Conservation (phyloP, 2,888 invertebrate species). For the Malachius bipustulatus region DNA sequence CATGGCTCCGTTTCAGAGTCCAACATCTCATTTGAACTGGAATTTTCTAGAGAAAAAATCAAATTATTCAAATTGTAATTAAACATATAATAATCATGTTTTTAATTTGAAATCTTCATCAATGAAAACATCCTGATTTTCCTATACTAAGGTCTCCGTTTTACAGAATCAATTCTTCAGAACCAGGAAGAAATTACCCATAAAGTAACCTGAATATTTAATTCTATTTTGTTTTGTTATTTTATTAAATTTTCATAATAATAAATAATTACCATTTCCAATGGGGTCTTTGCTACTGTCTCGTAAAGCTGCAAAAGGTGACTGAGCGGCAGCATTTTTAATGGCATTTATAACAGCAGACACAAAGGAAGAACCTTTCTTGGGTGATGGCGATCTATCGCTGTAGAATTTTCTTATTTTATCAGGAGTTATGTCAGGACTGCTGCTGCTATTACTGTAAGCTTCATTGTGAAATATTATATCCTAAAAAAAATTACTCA, state of each 20-base stretch:
- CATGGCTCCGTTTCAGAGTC: constrained; percentile 77
- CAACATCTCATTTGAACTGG: constrained; percentile 63
- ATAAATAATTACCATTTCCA: constrained; percentile 30
- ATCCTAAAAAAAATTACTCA: too few relatives aligned
- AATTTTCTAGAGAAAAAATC: constrained; percentile 45
- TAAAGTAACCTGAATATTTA: too few relatives aligned
- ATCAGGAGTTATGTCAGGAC: constrained; percentile 55
- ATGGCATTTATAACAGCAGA: constrained; percentile 63
- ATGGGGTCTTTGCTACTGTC: constrained; percentile 31
- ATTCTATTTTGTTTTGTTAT: too few relatives aligned
- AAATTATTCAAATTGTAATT: too few relatives aligned
- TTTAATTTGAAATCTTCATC: too few relatives aligned
- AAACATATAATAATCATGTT: too few relatives aligned
- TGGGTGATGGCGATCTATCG: constrained; percentile 43
- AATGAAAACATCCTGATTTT: too few relatives aligned
- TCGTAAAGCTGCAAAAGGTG: constrained; percentile 24
- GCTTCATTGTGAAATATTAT: constrained; percentile 70
- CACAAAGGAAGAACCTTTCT: constrained; percentile 54
- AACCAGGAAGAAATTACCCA: too few relatives aligned
- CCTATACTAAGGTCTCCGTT: too few relatives aligned
- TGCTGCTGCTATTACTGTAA: constrained; percentile 60
- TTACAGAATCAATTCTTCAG: too few relatives aligned
- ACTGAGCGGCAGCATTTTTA: constrained; percentile 42
- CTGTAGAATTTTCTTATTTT: constrained; percentile 28
- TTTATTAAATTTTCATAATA: too few relatives aligned